Evolutionary conservation across 2,113 vertebrate genomes (phyloP).

Genomic region (Brachypodius melanocephalos): DNA sequence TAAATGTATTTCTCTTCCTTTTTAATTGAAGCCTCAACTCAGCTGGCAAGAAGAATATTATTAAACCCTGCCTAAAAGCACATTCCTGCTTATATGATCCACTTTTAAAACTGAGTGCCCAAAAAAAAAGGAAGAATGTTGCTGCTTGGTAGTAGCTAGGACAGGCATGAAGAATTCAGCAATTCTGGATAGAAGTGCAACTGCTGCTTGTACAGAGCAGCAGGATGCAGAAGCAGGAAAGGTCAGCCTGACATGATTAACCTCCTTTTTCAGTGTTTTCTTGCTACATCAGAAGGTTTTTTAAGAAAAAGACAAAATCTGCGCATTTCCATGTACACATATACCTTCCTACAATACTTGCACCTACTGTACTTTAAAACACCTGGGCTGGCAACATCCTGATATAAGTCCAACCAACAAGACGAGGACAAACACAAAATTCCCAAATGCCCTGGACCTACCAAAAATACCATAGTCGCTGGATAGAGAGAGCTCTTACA

Average conservation of each 20-base stretch:
- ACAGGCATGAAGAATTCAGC: neutral
- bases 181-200: neutral
- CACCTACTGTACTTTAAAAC: neutral
- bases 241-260: neutral
- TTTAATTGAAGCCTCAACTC: constrained; percentile 7
- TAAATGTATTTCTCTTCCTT: neutral
- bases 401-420: neutral
- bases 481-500: constrained; percentile 91
- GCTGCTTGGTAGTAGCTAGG: neutral
- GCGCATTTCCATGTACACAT: neutral
- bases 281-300: neutral
- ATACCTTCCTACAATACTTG: neutral
- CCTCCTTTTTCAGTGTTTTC: neutral
- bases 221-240: neutral
- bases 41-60: neutral
- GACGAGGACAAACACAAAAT: neutral
- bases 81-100: neutral
- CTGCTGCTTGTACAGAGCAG: neutral
- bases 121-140: neutral
- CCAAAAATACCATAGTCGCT: constrained; percentile 98
- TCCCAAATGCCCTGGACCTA: constrained; percentile 64
- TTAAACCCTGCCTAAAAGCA: neutral
- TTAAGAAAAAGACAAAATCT: neutral
- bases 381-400: neutral
- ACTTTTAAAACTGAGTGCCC: neutral